A percentile compares a stretch with the other conserved stretches of the same genome.
phyloP scores from a whole-genome alignment of 1,140 invertebrate species.

The Leptopilina clavipes region DNA sequence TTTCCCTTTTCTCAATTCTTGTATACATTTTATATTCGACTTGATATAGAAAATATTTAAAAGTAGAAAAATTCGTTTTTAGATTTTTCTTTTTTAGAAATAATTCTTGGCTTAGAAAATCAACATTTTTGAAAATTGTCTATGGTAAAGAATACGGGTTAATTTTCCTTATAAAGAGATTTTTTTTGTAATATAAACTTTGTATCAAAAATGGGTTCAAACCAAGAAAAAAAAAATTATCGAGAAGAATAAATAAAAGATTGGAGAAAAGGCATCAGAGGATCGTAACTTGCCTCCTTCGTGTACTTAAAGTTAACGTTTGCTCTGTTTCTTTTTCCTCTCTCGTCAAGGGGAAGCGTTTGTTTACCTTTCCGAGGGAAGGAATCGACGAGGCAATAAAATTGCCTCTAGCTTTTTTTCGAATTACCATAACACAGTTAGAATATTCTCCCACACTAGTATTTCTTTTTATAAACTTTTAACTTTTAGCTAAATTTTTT shows the following conservation, averaged over 20 bases:
- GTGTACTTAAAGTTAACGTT: slow-evolving; percentile 29
- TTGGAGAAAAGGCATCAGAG: slow-evolving; percentile 1
- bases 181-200: neutral
- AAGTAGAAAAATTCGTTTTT: too few relatives aligned
- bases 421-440: slow-evolving; percentile 14
- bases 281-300: neutral
- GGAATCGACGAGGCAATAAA: slow-evolving; percentile 20
- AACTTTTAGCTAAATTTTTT: neutral
- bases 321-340: neutral
- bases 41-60: too few relatives aligned
- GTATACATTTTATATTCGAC: too few relatives aligned
- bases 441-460: neutral
- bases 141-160: too few relatives aligned
- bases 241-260: neutral
- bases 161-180: too few relatives aligned
- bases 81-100: too few relatives aligned
- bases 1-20: too few relatives aligned
- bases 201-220: neutral
- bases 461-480: neutral
- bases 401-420: slow-evolving; percentile 6
- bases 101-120: too few relatives aligned
- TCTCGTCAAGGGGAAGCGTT: slow-evolving; percentile 15
- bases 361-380: slow-evolving; percentile 26
- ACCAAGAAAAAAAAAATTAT: neutral
- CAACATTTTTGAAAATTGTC: too few relatives aligned